These are phyloP conservation scores for Chrysochloris asiatica DNA, from an alignment of 2,113 vertebrate genomes.

Conservation along the genomic window DNA sequence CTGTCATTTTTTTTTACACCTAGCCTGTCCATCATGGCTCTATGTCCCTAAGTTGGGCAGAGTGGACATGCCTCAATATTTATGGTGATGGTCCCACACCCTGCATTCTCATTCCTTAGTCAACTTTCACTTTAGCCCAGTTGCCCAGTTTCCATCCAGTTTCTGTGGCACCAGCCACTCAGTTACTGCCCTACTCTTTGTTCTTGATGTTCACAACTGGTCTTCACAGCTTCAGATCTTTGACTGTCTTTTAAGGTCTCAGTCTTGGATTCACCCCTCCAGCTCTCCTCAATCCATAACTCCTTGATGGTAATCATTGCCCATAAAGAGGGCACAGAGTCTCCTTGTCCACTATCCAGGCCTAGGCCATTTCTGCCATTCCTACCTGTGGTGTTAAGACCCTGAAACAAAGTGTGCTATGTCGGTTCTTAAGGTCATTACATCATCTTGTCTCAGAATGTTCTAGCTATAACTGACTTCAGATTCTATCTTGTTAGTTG, in stretches of 20 bases:
- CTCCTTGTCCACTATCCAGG: background rate
- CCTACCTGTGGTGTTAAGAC: background rate
- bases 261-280: background rate
- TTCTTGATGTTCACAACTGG: background rate
- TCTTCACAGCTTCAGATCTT: background rate
- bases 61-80: fast-evolving
- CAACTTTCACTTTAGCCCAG: background rate
- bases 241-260: background rate
- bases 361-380: background rate
- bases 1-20: background rate
- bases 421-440: background rate
- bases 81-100: fast-evolving
- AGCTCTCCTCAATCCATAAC: background rate
- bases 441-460: too few relatives aligned
- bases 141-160: background rate
- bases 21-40: background rate
- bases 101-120: background rate
- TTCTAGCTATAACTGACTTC: background rate
- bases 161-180: background rate
- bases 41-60: background rate
- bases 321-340: background rate
- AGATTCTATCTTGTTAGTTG: background rate
- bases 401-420: background rate
- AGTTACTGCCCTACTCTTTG: background rate
- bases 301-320: background rate